phyloP scores from a whole-genome alignment of 2,888 invertebrate genomes.

The Heteromurus nitidus region DNA sequence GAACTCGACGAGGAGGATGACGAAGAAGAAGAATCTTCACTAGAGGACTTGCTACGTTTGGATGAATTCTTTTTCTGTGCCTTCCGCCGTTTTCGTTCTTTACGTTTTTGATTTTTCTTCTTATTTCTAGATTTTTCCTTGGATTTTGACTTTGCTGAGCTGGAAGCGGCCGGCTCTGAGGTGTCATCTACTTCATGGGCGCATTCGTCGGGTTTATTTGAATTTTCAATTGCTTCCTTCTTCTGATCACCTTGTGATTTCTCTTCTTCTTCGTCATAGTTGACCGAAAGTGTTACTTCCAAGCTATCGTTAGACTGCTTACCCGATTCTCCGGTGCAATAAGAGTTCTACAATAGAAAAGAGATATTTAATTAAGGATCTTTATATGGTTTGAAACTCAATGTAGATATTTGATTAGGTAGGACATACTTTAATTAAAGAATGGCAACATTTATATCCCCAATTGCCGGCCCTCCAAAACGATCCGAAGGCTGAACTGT shows the following conservation, averaged over 20 bases:
- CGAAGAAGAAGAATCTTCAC: slow-evolving; percentile 59
- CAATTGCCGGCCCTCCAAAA: slow-evolving; percentile 94
- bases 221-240: neutral
- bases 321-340: slow-evolving; percentile 88
- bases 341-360: slow-evolving; percentile 82
- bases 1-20: slow-evolving; percentile 71
- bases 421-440: slow-evolving; percentile 79
- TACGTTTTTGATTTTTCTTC: slow-evolving; percentile 74
- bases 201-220: no score
- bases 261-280: slow-evolving; percentile 73
- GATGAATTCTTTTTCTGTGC: slow-evolving; percentile 38
- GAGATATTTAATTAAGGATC: no score
- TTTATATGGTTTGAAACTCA: neutral
- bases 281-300: slow-evolving; percentile 68
- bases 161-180: slow-evolving; percentile 33
- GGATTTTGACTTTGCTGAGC: slow-evolving; percentile 16
- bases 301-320: slow-evolving; percentile 74
- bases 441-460: slow-evolving; percentile 98
- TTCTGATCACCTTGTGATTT: slow-evolving; percentile 76
- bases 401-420: neutral
- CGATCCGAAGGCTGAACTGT: slow-evolving; percentile 96
- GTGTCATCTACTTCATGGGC: slow-evolving; percentile 74
- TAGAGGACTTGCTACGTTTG: slow-evolving; percentile 25
- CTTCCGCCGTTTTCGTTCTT: slow-evolving; percentile 72
- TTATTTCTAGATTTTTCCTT: slow-evolving; percentile 53